Base-by-base conservation (phyloP, 2,113 vertebrate genomes). In the Epinephelus moara region DNA sequence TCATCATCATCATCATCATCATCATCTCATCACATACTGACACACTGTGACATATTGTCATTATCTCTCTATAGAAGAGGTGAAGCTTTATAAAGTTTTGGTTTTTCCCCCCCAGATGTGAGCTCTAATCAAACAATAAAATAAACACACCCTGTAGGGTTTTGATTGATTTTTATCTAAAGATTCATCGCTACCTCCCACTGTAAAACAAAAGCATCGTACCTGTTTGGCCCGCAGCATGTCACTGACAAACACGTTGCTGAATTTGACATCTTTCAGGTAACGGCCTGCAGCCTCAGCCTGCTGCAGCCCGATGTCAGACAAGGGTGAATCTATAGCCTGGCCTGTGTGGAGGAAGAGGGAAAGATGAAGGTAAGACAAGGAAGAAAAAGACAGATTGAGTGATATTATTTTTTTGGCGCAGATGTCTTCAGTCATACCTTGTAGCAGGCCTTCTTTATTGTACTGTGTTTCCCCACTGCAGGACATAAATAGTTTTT, bases 381-480 rank as follows among this genome's bases (percentile, higher is more conserved):
- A 12, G 55, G 3, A 60, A n/a, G 30, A 55, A 45, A 45, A 12
- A 45, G 9, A 45, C 7, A 45, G 8, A 45, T 12, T 11, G 10
- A 45, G 1, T 11, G 42, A 45, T 9, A 45, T 12, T 45, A 45
- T 11, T 45, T 45, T 45, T 2, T 45, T 21, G n/a, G 19, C 33
- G 4, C 7, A 19, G 19, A 59, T 3, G 67, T 50, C n/a, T 27
- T 6, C 2, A 59, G 0, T 37, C 1, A 19, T 33, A 62, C 97
- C 98, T 99, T 99, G 98, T 14, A 99, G 84, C 78, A 98, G 90
- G 81, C 97, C 97, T 80, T 97, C 96, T 95, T 97, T 98, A 91
- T 99, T 99, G 93, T 95, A 96, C 76, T 94, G 96, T 3, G 98
- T 99, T 95, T 99, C 97, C 70, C 97, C 98, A 94, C 98, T 99